phyloP scores from a whole-genome alignment of 1,140 invertebrate genomes.

The Eriosoma lanigerum region DNA sequence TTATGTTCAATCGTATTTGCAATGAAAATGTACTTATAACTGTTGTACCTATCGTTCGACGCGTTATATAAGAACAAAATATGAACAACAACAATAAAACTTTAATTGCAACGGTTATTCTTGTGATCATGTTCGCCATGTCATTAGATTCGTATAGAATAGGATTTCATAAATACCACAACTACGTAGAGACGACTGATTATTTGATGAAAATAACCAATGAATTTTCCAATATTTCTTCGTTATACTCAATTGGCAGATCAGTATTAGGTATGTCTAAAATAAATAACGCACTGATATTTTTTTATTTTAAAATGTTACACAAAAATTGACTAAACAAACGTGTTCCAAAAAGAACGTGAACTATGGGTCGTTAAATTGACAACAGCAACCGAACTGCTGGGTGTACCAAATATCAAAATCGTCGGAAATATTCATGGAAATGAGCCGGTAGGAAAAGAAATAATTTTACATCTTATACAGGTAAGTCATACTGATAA shows the following conservation, averaged over 20 bases:
- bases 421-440: constrained; percentile 65
- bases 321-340: constrained; percentile 57
- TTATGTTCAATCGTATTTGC: too few species aligned
- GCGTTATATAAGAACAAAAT: too few species aligned
- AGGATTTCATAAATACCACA: constrained; percentile 43
- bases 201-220: constrained; percentile 28
- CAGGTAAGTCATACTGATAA: constrained; percentile 56
- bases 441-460: constrained; percentile 63
- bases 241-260: constrained; percentile 83
- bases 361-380: constrained; percentile 49
- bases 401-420: constrained; percentile 64
- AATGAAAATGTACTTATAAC: too few species aligned
- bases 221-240: constrained; percentile 78
- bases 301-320: too few species aligned
- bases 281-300: neutral
- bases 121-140: neutral
- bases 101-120: neutral
- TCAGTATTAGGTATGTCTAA: constrained; percentile 75
- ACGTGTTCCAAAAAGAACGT: constrained; percentile 68
- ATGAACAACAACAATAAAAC: neutral
- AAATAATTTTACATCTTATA: constrained; percentile 63
- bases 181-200: constrained; percentile 24
- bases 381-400: constrained; percentile 49
- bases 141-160: neutral
- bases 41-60: too few species aligned